Evolutionary conservation across 2,113 vertebrate species (phyloP), one percentile per base, ranked within the genome.

Genomic region (Oreocharis arfaki): DNA sequence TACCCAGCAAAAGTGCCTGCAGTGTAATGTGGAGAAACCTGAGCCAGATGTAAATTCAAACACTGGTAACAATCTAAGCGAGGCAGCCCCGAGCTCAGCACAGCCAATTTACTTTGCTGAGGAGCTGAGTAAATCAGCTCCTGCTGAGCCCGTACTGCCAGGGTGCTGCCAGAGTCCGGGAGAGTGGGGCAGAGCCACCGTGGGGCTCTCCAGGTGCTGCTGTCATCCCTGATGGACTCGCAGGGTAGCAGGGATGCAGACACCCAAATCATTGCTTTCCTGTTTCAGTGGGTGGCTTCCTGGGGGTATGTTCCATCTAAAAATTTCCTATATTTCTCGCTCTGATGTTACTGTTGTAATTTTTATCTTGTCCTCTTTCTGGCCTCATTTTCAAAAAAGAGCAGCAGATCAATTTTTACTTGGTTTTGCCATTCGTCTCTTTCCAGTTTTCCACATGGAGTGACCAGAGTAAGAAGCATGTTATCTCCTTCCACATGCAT

Each of bases 111-210:
- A 26, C 94, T 92, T 33, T 69, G 88, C 85, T 21, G 93, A 88
- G 82, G n/a, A 83, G 82, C 79, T 27, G 85, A 77, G 94, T 69
- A 65, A 83, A 92, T 77, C n/a, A 93, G 85, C 71, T 90, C 92
- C 52, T 32, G 94, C 95, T 59, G 95, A 76, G 90, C 91, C 88
- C 30, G 23, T 0, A 44, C 93, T 87, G 88, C 93, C 0, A 2
- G 30, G 44, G 76, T 37, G 68, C 30, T 75, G 71, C 32, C 12
- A 1, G 15, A n/a, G 79, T 1, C 53, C 7, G 37, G 71, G 53
- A 32, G 9, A 77, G 37, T 8, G 26, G 53, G 46, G 11, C 83
- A 59, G 32, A 35, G 85, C 37, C 37, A 13, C 59, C 4, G 26
- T 35, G 79, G 71, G 75, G 52, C 37, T 80, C 49, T 55, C 73